Percentiles rank a stretch among this genome's conserved stretches.
Evolutionary conservation across 2,797 vertebrate species (phyloP).

Genomic region (Telmatherina bonti): DNA sequence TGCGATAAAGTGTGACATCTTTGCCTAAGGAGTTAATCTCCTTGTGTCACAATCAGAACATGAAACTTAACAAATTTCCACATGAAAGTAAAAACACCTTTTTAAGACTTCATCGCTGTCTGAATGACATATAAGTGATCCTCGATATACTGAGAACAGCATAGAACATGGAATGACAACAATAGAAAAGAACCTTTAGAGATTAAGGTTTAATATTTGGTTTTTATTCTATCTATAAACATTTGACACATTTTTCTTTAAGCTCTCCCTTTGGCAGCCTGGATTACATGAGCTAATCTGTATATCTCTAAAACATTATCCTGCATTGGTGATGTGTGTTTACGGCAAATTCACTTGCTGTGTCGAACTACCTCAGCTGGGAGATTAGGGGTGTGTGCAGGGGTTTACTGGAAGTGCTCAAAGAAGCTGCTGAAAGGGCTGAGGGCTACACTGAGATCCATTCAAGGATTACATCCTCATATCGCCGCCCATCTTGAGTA

Average conservation of each 20-base stretch:
- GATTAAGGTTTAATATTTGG: slow-evolving; percentile 77
- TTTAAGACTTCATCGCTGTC: slow-evolving; percentile 19
- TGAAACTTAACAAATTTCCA: neutral
- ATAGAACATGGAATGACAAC: slow-evolving; percentile 45
- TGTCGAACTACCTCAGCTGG: slow-evolving; percentile 77
- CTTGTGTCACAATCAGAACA: neutral
- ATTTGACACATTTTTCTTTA: slow-evolving; percentile 78
- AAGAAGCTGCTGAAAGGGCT: slow-evolving; percentile 79
- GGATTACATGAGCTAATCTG: slow-evolving; percentile 86
- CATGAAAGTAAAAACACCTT: slow-evolving; percentile 18
- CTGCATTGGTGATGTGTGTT: slow-evolving; percentile 77
- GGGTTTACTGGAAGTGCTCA: slow-evolving; percentile 81
- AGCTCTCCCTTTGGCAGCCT: slow-evolving; percentile 74
- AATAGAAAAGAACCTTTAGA: slow-evolving; percentile 43
- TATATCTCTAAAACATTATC: slow-evolving; percentile 84
- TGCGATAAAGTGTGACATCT: slow-evolving; percentile 43
- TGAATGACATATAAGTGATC: slow-evolving; percentile 17
- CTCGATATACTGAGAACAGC: slow-evolving; percentile 39
- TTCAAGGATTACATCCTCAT: slow-evolving; percentile 81
- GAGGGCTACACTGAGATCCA: slow-evolving; percentile 73
- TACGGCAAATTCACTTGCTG: slow-evolving; percentile 72
- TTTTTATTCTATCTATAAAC: slow-evolving; percentile 79
- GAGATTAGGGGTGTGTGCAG: slow-evolving; percentile 81
- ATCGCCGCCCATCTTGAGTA: slow-evolving; percentile 77
- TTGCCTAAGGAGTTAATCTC: slow-evolving; percentile 44